These are phyloP conservation scores for Epizoanthus ramosus DNA, from an alignment of 92 coral and sea anemone genomes.

Conservation along the genomic window DNA sequence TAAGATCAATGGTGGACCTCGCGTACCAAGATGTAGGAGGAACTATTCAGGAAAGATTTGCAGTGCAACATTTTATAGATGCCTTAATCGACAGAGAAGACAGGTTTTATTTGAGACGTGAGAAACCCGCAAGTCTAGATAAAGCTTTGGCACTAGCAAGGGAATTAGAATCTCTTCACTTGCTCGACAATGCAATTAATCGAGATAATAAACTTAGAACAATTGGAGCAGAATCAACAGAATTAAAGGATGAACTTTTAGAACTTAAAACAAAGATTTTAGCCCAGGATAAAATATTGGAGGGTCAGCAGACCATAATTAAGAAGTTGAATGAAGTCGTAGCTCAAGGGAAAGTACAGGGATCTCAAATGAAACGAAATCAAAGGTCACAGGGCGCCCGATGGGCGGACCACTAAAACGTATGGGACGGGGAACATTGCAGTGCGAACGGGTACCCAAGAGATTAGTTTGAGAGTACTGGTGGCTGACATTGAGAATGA, in stretches of 20 bases:
- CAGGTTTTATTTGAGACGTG: constrained; percentile 30
- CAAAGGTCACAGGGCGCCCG: constrained; percentile 35
- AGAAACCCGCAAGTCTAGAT: constrained; percentile 32
- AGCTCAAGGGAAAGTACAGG: too few relatives aligned
- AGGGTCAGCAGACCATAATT: constrained; percentile 29
- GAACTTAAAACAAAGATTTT: background rate
- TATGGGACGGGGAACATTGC: background rate
- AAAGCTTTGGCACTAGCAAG: constrained; percentile 38
- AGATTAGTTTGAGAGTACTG: constrained; percentile 33
- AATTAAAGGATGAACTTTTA: constrained; percentile 15
- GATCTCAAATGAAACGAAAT: too few relatives aligned
- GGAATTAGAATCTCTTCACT: constrained; percentile 40
- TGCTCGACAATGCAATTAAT: constrained; percentile 28
- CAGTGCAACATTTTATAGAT: too few relatives aligned
- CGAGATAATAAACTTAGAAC: constrained; percentile 20
- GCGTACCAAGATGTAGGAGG: constrained; percentile 25
- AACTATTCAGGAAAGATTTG: too few relatives aligned
- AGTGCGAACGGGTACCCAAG: constrained; percentile 48
- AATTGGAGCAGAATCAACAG: constrained; percentile 25
- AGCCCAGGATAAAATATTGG: constrained; percentile 7
- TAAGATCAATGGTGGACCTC: constrained; percentile 24
- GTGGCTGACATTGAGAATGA: constrained; percentile 47
- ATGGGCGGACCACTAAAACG: constrained; percentile 3
- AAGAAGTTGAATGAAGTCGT: constrained; percentile 19
- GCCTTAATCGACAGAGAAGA: constrained; percentile 30